A percentile compares a stretch with the other conserved stretches of the same genome.
Evolutionary conservation across 2,113 vertebrate genomes (phyloP).

Genomic region (Amphilophus citrinellus): DNA sequence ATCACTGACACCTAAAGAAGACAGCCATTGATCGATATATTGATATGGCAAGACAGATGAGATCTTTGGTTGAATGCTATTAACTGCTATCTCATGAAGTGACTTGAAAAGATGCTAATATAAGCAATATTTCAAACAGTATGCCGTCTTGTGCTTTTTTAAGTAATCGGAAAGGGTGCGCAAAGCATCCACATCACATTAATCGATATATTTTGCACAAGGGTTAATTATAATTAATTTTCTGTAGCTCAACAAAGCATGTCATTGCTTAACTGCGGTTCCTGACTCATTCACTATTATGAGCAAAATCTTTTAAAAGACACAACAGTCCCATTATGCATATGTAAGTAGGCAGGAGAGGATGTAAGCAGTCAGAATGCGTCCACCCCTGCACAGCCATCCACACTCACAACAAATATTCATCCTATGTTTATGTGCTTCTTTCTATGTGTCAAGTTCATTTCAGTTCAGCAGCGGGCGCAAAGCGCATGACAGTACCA

Average conservation of each 20-base stretch:
- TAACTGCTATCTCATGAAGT: constrained; percentile 1
- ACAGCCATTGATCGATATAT: constrained; percentile 36
- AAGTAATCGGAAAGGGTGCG: neutral
- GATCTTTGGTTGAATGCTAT: neutral
- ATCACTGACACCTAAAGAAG: constrained; percentile 14
- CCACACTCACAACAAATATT: constrained; percentile 56
- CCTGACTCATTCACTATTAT: constrained; percentile 40
- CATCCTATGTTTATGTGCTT: constrained; percentile 50
- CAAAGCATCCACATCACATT: constrained; percentile 11
- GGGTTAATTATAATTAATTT: constrained; percentile 28
- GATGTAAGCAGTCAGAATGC: constrained; percentile 44
- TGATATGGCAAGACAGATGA: constrained; percentile 7
- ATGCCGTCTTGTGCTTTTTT: neutral
- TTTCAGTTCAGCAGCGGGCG: constrained; percentile 64
- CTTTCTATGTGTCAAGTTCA: constrained; percentile 67
- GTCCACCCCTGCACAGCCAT: constrained; percentile 34
- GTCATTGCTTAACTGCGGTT: constrained; percentile 1
- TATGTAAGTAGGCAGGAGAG: constrained; percentile 39
- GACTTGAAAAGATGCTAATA: constrained; percentile 12
- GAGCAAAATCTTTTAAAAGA: constrained; percentile 20
- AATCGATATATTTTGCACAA: neutral
- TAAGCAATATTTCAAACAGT: constrained; percentile 22
- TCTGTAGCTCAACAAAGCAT: constrained; percentile 6
- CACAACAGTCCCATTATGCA: constrained; percentile 38
- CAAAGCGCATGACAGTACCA: constrained; percentile 59